Conservation (phyloP, 2,888 invertebrate species). For the Agriopis marginaria region DNA sequence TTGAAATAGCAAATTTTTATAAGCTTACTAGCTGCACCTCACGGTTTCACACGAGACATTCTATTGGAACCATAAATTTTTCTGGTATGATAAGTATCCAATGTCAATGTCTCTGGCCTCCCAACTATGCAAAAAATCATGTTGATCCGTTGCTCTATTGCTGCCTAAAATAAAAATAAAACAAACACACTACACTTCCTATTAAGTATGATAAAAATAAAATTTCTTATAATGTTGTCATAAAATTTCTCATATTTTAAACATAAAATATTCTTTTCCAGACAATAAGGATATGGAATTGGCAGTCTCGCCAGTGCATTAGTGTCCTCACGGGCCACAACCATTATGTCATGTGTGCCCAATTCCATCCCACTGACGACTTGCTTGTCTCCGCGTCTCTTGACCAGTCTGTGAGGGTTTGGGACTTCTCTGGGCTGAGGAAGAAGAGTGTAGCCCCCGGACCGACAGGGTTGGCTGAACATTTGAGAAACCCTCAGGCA, state of each 20-base stretch:
- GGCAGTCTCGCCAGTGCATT: constrained; percentile 99
- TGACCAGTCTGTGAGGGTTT: constrained; percentile 99
- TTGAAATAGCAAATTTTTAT: no score
- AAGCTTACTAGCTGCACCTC: no score
- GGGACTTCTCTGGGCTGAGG: constrained; percentile 98
- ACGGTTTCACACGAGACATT: no score
- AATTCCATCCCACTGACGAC: constrained; percentile 98
- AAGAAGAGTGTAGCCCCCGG: constrained; percentile 99
- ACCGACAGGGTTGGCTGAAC: constrained; percentile 95
- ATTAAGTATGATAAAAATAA: no score
- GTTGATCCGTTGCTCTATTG: no score
- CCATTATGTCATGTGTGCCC: constrained; percentile 99
- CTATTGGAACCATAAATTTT: no score
- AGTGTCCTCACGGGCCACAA: constrained; percentile 98
- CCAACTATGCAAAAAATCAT: no score
- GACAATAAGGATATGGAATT: constrained; percentile 99
- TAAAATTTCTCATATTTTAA: background rate
- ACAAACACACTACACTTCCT: no score
- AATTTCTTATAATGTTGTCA: background rate
- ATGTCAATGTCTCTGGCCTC: no score
- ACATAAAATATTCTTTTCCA: constrained; percentile 56
- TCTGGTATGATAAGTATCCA: no score
- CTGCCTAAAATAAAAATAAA: no score
- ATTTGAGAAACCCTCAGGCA: constrained; percentile 92
- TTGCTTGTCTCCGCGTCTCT: constrained; percentile 98